Evolutionary conservation across 2,888 invertebrate species (phyloP), one percentile per base, ranked within the genome.

Genomic region (Pollenia labialis): DNA sequence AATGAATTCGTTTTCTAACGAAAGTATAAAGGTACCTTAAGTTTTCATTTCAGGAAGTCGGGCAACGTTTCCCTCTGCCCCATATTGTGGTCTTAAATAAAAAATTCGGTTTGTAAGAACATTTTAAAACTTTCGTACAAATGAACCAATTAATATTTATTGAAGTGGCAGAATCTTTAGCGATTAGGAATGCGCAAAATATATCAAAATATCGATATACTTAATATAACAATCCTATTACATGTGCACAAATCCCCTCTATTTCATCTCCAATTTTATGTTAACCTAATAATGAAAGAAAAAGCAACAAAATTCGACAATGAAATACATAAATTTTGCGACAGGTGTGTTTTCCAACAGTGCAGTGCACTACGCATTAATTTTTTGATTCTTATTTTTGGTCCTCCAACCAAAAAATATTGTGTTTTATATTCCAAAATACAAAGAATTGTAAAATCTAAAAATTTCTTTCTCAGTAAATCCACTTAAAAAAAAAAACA

Each of bases 321-420:
- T 68, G 81, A 68, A 81, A 81, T n/a, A 84, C 84, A 87, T 87
- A 87, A 87, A 87, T 84, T 87, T 50, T 58, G 87, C 81, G 87
- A 87, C 87, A 87, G 87, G 87, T 87, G 87, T 77, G 84, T 87
- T 87, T 87, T 58, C 46, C 62, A 81, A 54, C 83, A 71, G 40
- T 32, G 32, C 7, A 71, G 32, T 50, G 32, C 64, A 77, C 68
- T 87, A 84, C 84, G 87, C 87, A 77, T 84, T 81, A 69, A 62
- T 60, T 80, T 80, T 83, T 69, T 52, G 50, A 72, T 50, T 11
- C 11, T 40, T 64, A n/a, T 75, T 48, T 81, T 74, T 14, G n/a
- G 3, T 16, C 9, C 80, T 62, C 0, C 23, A 69, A 58, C 9
- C 16, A 40, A 71, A 76, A 69, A 32, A 74, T 60, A 48, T 69